Evolutionary conservation across 2,797 vertebrate genomes (phyloP).

Genomic region (Furcifer pardalis): DNA sequence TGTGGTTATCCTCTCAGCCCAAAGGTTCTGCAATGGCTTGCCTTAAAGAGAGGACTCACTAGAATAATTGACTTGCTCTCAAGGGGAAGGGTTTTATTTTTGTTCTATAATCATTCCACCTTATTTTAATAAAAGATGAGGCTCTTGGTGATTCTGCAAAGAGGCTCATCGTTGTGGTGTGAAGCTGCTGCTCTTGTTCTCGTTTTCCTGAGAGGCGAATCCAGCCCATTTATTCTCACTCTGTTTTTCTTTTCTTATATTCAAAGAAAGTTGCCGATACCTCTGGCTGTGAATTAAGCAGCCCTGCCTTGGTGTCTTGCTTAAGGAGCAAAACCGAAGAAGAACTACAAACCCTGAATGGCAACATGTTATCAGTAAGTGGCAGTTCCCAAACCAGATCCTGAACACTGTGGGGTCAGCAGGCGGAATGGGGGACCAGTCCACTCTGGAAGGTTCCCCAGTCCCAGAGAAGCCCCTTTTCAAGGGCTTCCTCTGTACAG

Average conservation of each 20-base stretch:
- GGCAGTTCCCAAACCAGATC: background rate
- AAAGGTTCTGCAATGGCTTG: too few relatives aligned
- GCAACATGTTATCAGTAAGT: background rate
- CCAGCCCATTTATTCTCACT: background rate
- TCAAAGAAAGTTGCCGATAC: slow-evolving; percentile 47
- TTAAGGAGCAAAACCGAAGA: slow-evolving; percentile 49
- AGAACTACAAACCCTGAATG: slow-evolving; percentile 31
- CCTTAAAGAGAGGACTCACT: too few relatives aligned
- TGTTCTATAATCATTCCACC: too few relatives aligned
- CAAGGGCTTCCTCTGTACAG: too few relatives aligned
- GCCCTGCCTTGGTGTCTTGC: slow-evolving; percentile 48
- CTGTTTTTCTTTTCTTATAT: background rate
- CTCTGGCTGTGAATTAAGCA: slow-evolving; percentile 42
- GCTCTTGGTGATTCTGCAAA: too few relatives aligned
- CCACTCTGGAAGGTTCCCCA: background rate
- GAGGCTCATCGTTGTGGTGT: too few relatives aligned
- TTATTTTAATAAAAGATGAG: too few relatives aligned
- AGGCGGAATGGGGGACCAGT: background rate
- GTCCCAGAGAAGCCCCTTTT: background rate
- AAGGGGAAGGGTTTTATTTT: too few relatives aligned
- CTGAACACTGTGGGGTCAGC: background rate
- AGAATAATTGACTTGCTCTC: too few relatives aligned
- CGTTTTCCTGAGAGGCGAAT: too few relatives aligned
- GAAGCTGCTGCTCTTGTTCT: background rate
- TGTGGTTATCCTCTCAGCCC: too few relatives aligned